Percentiles rank a stretch among this genome's conserved stretches.
Evolutionary conservation across 37 sponge, comb jelly and placozoan genomes (phyloP).

Genomic region (Sycon ciliatum): DNA sequence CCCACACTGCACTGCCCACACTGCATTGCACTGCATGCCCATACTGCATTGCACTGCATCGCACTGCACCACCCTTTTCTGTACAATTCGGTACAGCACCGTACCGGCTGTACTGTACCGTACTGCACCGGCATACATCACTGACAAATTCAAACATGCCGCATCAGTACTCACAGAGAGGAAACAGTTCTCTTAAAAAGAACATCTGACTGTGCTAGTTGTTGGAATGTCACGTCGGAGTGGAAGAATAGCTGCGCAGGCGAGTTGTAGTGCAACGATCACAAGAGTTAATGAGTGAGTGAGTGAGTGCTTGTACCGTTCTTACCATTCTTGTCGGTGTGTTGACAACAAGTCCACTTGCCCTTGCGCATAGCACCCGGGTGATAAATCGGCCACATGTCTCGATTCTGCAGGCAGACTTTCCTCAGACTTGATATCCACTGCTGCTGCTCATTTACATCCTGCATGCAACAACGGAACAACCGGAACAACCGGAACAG

Average conservation of each 20-base stretch:
- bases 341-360: slow-evolving; percentile 89
- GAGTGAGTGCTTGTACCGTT: neutral
- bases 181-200: neutral
- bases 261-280: too few relatives aligned
- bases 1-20: too few relatives aligned
- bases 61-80: too few relatives aligned
- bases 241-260: too few relatives aligned
- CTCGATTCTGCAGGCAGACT: slow-evolving; percentile 76
- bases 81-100: neutral
- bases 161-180: neutral
- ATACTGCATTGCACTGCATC: too few relatives aligned
- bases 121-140: too few relatives aligned
- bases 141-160: neutral
- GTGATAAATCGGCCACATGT: slow-evolving; percentile 70
- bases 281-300: neutral
- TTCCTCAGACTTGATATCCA: slow-evolving; percentile 95
- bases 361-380: slow-evolving; percentile 72
- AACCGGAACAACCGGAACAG: too few relatives aligned
- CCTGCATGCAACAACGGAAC: too few relatives aligned
- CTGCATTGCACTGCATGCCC: too few relatives aligned
- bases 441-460: slow-evolving; percentile 84
- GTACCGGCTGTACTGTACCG: neutral
- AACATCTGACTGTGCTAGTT: too few relatives aligned
- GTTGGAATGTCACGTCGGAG: too few relatives aligned
- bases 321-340: slow-evolving; percentile 40